Percentiles rank a stretch among this genome's conserved stretches.
Conservation (phyloP, 2,888 invertebrate species). For the Drosophila anceps region DNA sequence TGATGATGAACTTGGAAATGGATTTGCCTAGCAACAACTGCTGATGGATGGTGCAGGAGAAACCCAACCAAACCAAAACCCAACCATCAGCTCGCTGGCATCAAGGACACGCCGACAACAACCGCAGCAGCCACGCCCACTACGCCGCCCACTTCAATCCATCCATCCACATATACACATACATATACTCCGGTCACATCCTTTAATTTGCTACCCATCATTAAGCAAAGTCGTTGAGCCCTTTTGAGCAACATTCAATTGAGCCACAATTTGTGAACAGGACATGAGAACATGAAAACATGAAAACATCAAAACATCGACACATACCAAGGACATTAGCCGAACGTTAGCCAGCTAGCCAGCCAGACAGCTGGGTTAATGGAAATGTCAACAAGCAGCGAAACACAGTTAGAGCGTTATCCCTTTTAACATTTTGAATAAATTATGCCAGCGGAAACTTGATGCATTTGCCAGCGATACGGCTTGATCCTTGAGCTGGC, state of each 20-base stretch:
- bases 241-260: conserved; percentile 45
- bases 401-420: background rate
- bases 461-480: background rate
- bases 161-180: too few relatives aligned
- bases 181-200: conserved; percentile 18
- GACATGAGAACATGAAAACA: conserved; percentile 28
- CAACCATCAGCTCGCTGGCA: conserved; percentile 19
- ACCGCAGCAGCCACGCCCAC: background rate
- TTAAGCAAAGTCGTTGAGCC: conserved; percentile 44
- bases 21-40: conserved; percentile 55
- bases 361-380: background rate
- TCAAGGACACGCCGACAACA: conserved; percentile 27
- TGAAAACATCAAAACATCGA: conserved; percentile 9
- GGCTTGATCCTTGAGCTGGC: background rate
- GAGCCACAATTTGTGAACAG: conserved; percentile 43
- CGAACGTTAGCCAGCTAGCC: background rate
- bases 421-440: conserved; percentile 7
- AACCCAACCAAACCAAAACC: conserved; percentile 12
- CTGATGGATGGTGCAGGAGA: conserved; percentile 41
- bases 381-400: conserved; percentile 12
- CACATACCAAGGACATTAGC: conserved; percentile 11
- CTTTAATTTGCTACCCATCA: conserved; percentile 61
- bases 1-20: conserved; percentile 57
- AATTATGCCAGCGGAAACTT: conserved; percentile 1
- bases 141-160: background rate